phyloP scores from a whole-genome alignment of 2,113 vertebrate genomes.

The Theristicus caerulescens region DNA sequence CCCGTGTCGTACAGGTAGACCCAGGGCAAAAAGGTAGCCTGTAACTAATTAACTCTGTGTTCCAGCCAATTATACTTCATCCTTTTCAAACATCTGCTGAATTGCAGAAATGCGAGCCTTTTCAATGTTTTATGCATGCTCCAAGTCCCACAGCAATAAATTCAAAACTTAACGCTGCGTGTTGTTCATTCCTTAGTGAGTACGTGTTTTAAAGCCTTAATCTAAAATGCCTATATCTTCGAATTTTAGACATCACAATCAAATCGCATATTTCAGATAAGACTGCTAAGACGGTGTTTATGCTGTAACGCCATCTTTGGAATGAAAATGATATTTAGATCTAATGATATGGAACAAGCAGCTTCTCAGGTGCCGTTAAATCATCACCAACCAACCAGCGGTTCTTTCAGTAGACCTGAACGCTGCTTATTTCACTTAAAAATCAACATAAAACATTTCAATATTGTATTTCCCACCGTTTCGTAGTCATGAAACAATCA shows the following conservation, averaged over 20 bases:
- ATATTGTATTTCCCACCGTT: not conserved
- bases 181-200: not conserved
- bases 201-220: not conserved
- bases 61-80: slow-evolving; percentile 56
- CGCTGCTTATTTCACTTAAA: not conserved
- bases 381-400: not conserved
- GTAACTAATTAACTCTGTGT: slow-evolving; percentile 65
- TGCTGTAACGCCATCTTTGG: not conserved
- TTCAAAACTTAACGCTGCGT: not conserved
- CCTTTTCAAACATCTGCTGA: slow-evolving; percentile 67
- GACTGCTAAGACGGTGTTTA: not conserved
- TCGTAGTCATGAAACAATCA: not conserved
- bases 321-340: not conserved
- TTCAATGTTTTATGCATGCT: slow-evolving; percentile 55
- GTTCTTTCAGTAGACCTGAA: not conserved
- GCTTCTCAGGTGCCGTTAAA: not conserved
- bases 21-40: slow-evolving; percentile 52
- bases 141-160: slow-evolving; percentile 52
- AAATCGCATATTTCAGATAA: not conserved
- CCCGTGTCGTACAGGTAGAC: not conserved
- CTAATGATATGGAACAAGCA: not conserved
- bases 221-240: not conserved
- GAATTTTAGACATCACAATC: slow-evolving; percentile 23
- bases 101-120: slow-evolving; percentile 35
- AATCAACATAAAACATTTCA: not conserved